Percentiles rank a stretch among this genome's conserved stretches.
Conservation (phyloP, 2,797 vertebrate genomes). For the Martes flavigula region DNA sequence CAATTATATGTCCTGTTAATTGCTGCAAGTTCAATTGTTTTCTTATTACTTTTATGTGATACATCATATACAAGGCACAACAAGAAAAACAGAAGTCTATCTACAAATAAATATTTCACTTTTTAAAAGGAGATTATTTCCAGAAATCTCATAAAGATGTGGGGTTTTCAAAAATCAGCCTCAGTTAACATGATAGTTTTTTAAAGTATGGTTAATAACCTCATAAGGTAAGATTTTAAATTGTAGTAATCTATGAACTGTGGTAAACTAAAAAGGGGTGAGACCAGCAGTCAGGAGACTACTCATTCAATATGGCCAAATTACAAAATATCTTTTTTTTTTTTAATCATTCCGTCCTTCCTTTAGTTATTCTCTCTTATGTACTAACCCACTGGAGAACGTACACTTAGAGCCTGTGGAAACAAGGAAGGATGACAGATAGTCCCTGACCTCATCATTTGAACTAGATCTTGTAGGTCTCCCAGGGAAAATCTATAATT, state of each 20-base stretch:
- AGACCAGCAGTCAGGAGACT: neutral
- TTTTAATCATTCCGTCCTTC: neutral
- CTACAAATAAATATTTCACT: neutral
- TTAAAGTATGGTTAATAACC: neutral
- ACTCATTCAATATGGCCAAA: neutral
- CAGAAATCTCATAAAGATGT: neutral
- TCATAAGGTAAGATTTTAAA: conserved; percentile 1
- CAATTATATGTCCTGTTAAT: neutral
- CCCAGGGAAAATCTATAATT: neutral
- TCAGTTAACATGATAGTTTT: neutral
- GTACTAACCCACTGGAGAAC: neutral
- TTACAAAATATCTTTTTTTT: neutral
- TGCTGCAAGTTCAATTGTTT: neutral
- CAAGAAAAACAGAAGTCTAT: neutral
- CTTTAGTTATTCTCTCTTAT: neutral
- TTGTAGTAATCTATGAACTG: neutral
- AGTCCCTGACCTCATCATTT: neutral
- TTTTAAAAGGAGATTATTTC: conserved; percentile 12
- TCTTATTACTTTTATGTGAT: neutral
- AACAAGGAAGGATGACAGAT: neutral
- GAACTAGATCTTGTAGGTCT: neutral
- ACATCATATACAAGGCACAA: neutral
- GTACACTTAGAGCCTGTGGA: neutral
- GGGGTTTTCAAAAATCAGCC: neutral
- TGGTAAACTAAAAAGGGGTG: neutral